Base-by-base conservation (phyloP, 2,113 vertebrate species). In the Gymnorhina tibicen region DNA sequence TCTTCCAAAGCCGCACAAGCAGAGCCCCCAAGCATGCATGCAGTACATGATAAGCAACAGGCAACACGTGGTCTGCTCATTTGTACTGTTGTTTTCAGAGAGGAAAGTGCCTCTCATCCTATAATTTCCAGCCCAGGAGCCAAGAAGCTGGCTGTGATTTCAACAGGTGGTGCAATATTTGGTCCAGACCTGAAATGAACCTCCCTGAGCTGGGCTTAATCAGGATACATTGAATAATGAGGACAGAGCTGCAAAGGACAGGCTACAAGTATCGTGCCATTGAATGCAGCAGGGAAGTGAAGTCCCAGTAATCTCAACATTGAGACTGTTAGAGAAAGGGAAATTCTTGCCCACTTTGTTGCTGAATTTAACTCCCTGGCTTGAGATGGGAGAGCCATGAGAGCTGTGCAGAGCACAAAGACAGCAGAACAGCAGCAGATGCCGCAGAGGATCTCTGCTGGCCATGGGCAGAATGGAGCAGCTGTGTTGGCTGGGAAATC, bases 181-280 rank as follows among this genome's bases (percentile, higher is more conserved):
- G 30, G 8, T 39, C 47, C 44, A 42, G 73, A 52, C 7, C 16
- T 70, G 46, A 81, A 35, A 32, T 28, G 32, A 81, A 24, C 32
- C 55, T 64, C 21, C 11, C 23, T 35, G 23, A 86, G 23, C 9
- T 11, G 13, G 19, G 1, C 0, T 46, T 55, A 21, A n/a, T 17
- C 1, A 1, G 6, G 26, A 15, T 26, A 30, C 0, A 0, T 2
- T 0, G 3, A 22, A 69, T 11, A 49, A 55, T 0, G 3, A 64
- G 66, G 10, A 26, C 17, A 55, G 33, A 42, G 17, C 10, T 82
- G 35, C 9, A 2, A 80, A 22, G 13, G 17, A 7, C 20, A 32
- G 0, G 0, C 33, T 39, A 11, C 35, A 26, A 78, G 5, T 24
- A 11, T 15, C 3, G 5, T 14, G n/a, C 4, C 6, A 6, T 3